These are phyloP conservation scores for Phalacrocorax brasilianus DNA, from an alignment of 2,113 vertebrate species.

Conservation along the genomic window DNA sequence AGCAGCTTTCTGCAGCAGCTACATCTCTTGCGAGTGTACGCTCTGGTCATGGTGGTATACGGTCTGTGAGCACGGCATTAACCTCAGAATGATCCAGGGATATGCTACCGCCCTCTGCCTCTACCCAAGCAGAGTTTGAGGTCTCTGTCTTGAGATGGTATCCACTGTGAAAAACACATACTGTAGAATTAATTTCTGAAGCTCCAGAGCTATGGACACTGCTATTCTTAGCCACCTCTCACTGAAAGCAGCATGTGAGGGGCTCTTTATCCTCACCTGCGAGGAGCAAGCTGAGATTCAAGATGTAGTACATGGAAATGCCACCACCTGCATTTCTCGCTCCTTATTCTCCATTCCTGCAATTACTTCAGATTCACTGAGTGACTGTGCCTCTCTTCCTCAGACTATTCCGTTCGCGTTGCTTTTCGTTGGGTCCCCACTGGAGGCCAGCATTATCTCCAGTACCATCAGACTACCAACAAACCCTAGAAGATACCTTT, in stretches of 20 bases:
- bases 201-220: neutral
- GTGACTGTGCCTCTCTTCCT: neutral
- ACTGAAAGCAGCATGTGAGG: neutral
- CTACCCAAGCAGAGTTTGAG: neutral
- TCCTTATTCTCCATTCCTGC: neutral
- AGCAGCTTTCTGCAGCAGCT: neutral
- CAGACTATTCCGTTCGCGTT: fast-evolving
- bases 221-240: neutral
- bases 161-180: neutral
- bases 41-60: neutral
- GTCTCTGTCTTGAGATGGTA: neutral
- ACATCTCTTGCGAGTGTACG: neutral
- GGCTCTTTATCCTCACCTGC: neutral
- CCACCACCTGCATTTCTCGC: neutral
- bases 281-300: neutral
- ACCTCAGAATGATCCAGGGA: neutral
- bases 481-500: neutral
- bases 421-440: neutral
- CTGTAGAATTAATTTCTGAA: neutral
- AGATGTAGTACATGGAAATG: neutral
- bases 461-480: neutral
- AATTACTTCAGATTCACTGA: neutral
- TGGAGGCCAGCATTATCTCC: neutral
- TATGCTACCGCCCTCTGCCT: neutral
- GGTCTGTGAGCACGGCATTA: neutral